Evolutionary conservation across 2,888 invertebrate species (phyloP).

Genomic region (Corbicula japonica): DNA sequence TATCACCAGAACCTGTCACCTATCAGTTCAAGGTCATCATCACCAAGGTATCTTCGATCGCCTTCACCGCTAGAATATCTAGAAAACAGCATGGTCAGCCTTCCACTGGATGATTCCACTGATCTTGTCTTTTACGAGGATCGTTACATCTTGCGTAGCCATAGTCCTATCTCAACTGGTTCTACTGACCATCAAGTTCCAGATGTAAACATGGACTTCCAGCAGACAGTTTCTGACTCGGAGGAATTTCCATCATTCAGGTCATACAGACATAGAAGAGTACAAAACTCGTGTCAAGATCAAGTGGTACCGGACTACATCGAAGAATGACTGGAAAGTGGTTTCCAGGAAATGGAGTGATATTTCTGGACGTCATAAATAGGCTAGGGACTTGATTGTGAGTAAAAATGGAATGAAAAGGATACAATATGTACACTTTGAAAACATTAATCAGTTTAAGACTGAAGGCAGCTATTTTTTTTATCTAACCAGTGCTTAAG

Average conservation of each 20-base stretch:
- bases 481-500: no score
- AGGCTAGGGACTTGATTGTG: no score
- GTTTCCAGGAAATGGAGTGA: no score
- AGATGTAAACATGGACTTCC: conserved; percentile 54
- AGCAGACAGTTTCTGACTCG: conserved; percentile 28
- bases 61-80: conserved; percentile 54
- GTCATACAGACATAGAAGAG: conserved; percentile 22
- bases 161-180: conserved; percentile 32
- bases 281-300: conserved; percentile 47
- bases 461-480: no score
- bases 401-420: no score
- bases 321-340: conserved; percentile 49
- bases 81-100: conserved; percentile 23
- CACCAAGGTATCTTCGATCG: conserved; percentile 51
- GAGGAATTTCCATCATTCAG: conserved; percentile 41
- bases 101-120: conserved; percentile 25
- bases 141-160: conserved; percentile 34
- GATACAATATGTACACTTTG: no score
- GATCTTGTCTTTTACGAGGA: conserved; percentile 51
- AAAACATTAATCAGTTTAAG: no score
- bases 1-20: no score
- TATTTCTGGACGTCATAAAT: no score
- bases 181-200: conserved; percentile 53
- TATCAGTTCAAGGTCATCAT: conserved; percentile 50
- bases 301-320: conserved; percentile 62